Percentiles rank a stretch among this genome's conserved stretches.
Conservation (phyloP, 2,113 vertebrate species). For the Pseudorasbora parva region DNA sequence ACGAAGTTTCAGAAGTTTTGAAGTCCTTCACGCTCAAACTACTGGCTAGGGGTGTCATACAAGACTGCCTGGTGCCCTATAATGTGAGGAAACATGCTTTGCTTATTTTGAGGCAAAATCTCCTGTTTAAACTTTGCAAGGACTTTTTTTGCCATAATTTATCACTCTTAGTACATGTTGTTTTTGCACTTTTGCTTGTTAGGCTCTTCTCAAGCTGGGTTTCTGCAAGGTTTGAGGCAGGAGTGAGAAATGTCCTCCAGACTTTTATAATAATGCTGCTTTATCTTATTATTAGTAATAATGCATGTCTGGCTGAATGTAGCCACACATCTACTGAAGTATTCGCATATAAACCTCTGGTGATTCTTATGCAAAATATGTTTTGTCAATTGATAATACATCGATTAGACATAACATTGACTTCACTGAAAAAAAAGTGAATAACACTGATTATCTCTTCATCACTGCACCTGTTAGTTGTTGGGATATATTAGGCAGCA, state of each 20-base stretch:
- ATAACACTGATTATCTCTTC: too few relatives aligned
- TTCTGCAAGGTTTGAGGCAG: not conserved
- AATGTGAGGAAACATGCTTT: not conserved
- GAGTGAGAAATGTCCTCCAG: not conserved
- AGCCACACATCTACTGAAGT: not conserved
- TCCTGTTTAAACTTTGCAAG: not conserved
- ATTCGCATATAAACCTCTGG: not conserved
- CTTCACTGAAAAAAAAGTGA: too few relatives aligned
- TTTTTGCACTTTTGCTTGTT: conserved; percentile 37
- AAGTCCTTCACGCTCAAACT: not conserved
- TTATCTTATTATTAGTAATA: not conserved
- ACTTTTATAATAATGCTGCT: conserved; percentile 9
- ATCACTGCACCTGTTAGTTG: too few relatives aligned
- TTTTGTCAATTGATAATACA: not conserved
- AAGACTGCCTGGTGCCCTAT: not conserved
- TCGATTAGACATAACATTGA: too few relatives aligned
- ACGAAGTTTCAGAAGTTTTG: not conserved
- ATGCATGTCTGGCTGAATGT: conserved; percentile 20
- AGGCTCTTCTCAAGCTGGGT: conserved; percentile 2
- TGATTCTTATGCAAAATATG: not conserved
- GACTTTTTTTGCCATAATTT: not conserved
- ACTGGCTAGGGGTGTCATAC: not conserved
- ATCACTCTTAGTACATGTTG: not conserved
- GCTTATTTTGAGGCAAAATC: not conserved
- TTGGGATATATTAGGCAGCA: too few relatives aligned